Evolutionary conservation across 2,113 vertebrate species (phyloP).

Genomic region (Phoenicopterus ruber): DNA sequence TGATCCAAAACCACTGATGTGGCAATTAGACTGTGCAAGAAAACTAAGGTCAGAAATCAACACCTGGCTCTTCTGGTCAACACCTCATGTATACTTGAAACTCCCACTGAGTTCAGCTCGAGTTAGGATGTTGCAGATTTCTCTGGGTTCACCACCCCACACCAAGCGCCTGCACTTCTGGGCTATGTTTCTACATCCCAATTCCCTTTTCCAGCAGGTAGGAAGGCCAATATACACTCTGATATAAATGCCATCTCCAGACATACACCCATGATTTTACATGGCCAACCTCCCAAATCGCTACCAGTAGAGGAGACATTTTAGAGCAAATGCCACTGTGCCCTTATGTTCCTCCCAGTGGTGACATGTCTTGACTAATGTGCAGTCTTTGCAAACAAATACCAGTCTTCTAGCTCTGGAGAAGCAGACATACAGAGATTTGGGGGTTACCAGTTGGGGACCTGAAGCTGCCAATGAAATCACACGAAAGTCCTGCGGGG

Average conservation of each 20-base stretch:
- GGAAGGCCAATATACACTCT: neutral
- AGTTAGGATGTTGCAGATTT: neutral
- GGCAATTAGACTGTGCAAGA: neutral
- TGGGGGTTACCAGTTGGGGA: neutral
- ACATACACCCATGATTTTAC: neutral
- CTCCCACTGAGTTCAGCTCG: neutral
- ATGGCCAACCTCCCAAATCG: neutral
- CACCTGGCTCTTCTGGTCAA: neutral
- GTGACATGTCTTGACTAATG: fast-evolving
- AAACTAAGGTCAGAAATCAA: neutral
- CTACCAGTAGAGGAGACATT: neutral
- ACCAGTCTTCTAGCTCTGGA: neutral
- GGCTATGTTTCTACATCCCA: neutral
- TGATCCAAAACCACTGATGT: neutral
- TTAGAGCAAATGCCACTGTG: neutral
- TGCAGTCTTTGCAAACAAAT: neutral
- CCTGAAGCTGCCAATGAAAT: neutral
- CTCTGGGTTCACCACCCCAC: neutral
- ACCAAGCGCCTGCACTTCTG: fast-evolving
- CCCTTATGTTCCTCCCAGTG: neutral
- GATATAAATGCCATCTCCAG: neutral
- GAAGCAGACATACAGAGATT: neutral
- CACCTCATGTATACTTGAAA: neutral
- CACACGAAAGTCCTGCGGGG: neutral
- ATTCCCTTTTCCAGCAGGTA: neutral